Evolutionary conservation across 2,888 invertebrate genomes (phyloP), one percentile per base, ranked within the genome.

Genomic region (Tenthredo notha): DNA sequence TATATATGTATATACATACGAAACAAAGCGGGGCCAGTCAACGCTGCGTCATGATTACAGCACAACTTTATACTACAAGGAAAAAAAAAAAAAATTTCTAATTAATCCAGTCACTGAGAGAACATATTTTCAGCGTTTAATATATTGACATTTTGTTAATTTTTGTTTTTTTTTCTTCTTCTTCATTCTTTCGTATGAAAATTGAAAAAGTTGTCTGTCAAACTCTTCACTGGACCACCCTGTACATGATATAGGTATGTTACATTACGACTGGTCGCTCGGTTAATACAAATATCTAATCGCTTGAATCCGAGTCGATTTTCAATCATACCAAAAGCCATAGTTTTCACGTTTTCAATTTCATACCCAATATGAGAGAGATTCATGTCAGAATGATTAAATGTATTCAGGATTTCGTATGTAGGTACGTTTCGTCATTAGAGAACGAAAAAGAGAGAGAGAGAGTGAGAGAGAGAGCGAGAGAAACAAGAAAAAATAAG

Each of bases 161-260:
- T 33, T 15, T 15, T 29, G 5, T 29, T 29, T 33, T 3, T 15
- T 15, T 29, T 15, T 18, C 0, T 15, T 12, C 1, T 65, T 15
- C 10, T 29, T 15, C 3, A 10, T 10, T 29, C 15, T 33, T 67
- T 67, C 33, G 67, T 67, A 67, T 33, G 29, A 67, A 67, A 67
- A 33, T 6, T 67, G 67, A 1, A 18, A 67, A 67, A 67, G 33
- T 67, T 12, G 6, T 33, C 33, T 67, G 67, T 18, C 77, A 54
- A 29, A 77, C 77, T 77, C 77, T 47, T n/a, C 33, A 21, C 77
- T 77, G 50, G 77, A 54, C 54, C 77, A 77, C 54, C 77, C 77
- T 77, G 77, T 77, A 77, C 77, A 77, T 77, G 54, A 77, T 54
- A 77, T 33, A 72, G 2, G 9, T 40, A 43, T 25, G 15, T 43